phyloP scores from a whole-genome alignment of 2,888 invertebrate genomes.

The Neoitamus cyanurus region DNA sequence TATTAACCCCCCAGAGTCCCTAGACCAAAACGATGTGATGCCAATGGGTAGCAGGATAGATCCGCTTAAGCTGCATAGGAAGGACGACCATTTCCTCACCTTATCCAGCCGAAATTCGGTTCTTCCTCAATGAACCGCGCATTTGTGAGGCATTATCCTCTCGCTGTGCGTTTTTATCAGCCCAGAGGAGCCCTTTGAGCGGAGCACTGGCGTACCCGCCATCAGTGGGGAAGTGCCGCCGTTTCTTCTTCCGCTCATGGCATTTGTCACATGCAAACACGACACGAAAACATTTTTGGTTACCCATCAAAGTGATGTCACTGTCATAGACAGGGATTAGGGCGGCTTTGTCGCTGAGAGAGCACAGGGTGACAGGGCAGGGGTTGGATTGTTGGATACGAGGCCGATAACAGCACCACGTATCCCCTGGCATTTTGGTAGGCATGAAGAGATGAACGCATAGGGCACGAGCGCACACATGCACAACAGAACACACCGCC shows the following conservation, averaged over 20 bases:
- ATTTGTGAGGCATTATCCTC: not conserved
- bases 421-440: conserved; percentile 47
- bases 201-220: not conserved
- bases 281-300: conserved; percentile 52
- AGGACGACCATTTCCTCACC: not conserved
- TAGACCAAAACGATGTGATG: too few species aligned
- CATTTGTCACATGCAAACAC: conserved; percentile 52
- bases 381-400: conserved; percentile 11
- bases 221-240: conserved; percentile 19
- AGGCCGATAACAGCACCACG: conserved; percentile 43
- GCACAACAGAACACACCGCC: too few species aligned
- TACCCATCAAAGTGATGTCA: conserved; percentile 53
- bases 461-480: conserved; percentile 4
- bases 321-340: conserved; percentile 53
- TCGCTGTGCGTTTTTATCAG: not conserved
- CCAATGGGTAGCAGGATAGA: not conserved
- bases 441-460: conserved; percentile 24
- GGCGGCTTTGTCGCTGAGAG: conserved; percentile 41
- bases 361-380: not conserved
- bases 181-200: not conserved
- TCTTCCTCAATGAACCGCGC: not conserved
- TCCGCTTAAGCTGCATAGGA: not conserved
- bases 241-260: conserved; percentile 32
- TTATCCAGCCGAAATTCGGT: not conserved
- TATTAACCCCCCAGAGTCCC: not conserved